Base-by-base conservation (phyloP, 23 tunicate species). In the Clavelina lepadiformis region DNA sequence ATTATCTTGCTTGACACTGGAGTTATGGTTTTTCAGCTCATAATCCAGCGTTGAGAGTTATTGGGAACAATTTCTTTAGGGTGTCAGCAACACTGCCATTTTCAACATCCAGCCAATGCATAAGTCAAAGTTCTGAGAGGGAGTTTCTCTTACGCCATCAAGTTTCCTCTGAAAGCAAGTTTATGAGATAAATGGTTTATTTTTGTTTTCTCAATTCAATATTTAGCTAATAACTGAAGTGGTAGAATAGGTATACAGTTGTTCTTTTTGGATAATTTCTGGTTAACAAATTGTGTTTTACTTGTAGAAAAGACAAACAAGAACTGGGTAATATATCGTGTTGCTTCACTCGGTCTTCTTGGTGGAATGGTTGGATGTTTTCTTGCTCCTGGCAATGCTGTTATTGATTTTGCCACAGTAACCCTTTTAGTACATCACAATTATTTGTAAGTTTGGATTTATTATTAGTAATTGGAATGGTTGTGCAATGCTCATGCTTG, bases 401-500 rank as follows among this genome's bases (percentile, higher is more conserved):
- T 81, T 2, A 75, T 89, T 35, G 97, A 89, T 63, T 89, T 69
- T 36, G 83, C 75, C 3, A 82, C 97, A n/a, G 97, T 89, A 4
- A 81, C 97, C 4, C 65, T 89, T 28, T 53, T 89, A 44, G 89
- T 89, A 6, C 97, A 89, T 64, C 97, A 89, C 56, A 89, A 89
- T 38, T 73, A 89, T 55, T 79, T 78, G 96, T 87, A 67, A 71
- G 96, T 73, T 30, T 31, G 36, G 1, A 32, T 33, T 3, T n/a
- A n/a, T n/a, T n/a, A n/a, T n/a, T n/a, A n/a, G n/a, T n/a, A n/a
- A n/a, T n/a, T n/a, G n/a, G n/a, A n/a, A n/a, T n/a, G n/a, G n/a
- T n/a, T n/a, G n/a, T n/a, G n/a, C n/a, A n/a, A n/a, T n/a, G n/a
- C n/a, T n/a, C n/a, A n/a, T n/a, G n/a, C n/a, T n/a, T n/a, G n/a